Base-by-base conservation (phyloP, 37 sponge, comb jelly and placozoan species). In the Eunapius fragilis region DNA sequence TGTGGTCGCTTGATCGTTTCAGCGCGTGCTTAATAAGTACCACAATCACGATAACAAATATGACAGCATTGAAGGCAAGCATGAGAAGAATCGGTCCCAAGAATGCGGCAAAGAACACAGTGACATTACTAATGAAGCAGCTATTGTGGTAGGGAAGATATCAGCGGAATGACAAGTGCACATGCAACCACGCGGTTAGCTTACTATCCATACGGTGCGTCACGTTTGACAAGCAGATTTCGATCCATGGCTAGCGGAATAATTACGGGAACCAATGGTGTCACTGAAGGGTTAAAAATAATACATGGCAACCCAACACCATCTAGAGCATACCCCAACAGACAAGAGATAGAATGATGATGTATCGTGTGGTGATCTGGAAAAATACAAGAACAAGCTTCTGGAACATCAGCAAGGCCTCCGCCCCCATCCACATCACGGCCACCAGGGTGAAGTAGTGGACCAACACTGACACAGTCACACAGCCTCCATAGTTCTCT, bases 61-160 rank as follows among this genome's bases (percentile, higher is more conserved):
- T 75, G 76, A 90, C 78, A 47, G 70, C 14, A 38, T 90, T 90
- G 77, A 90, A 90, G 13, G 81, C 13, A 2, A 90, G 14, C 2
- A 90, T n/a, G 0, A 50, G 23, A 14, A 90, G 48, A 1, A 90
- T 74, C n/a, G 90, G 90, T 2, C 71, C 90, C 74, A 90, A 48
- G 30, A 90, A 90, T 69, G 77, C 68, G 22, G 82, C 90, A 79
- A 68, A 85, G 31, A 69, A 78, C 14, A 90, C 70, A 25, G 77
- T 35, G 27, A 27, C 78, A 41, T 90, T 77, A 75, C 82, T 67
- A 50, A 90, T 80, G 82, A 90, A 90, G 50, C 90, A 90, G 41
- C 90, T 90, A 80, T 32, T 37, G 13, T 19, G 35, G 19, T 17
- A 83, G 73, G 69, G 11, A 22, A 83, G n/a, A n/a, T n/a, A n/a